Percentiles rank a stretch among this genome's conserved stretches.
phyloP scores from a whole-genome alignment of 1,140 invertebrate species.

The Aethina tumida region DNA sequence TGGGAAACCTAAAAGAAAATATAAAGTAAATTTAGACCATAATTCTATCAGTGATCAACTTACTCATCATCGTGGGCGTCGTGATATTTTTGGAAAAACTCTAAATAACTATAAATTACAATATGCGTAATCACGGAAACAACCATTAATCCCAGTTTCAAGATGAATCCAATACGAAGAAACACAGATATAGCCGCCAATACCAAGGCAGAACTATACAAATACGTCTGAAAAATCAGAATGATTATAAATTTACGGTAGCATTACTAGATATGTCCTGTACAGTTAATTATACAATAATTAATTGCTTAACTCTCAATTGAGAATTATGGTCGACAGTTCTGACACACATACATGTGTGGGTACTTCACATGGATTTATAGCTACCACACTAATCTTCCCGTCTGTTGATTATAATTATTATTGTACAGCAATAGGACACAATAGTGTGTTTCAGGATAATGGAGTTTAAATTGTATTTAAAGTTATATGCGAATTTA shows the following conservation, averaged over 20 bases:
- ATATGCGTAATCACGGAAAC: slow-evolving; percentile 55
- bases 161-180: slow-evolving; percentile 67
- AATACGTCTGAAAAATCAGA: slow-evolving; percentile 54
- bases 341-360: too few relatives aligned
- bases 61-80: slow-evolving; percentile 44
- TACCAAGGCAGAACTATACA: slow-evolving; percentile 68
- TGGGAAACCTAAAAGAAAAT: slow-evolving; percentile 46
- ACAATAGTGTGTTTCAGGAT: too few relatives aligned
- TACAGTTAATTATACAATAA: too few relatives aligned
- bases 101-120: slow-evolving; percentile 48
- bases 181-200: slow-evolving; percentile 74
- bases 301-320: too few relatives aligned
- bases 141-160: slow-evolving; percentile 71
- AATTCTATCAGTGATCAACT: slow-evolving; percentile 29
- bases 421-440: too few relatives aligned
- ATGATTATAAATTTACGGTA: background rate
- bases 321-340: too few relatives aligned
- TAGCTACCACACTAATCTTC: too few relatives aligned
- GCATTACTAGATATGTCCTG: too few relatives aligned
- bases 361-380: too few relatives aligned
- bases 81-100: slow-evolving; percentile 53
- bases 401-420: too few relatives aligned
- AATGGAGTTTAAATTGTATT: too few relatives aligned
- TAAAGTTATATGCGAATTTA: too few relatives aligned
- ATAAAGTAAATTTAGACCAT: slow-evolving; percentile 5